phyloP scores from a whole-genome alignment of 35 echinoderm and acorn worm genomes.

The Strongylocentrotus purpuratus region DNA sequence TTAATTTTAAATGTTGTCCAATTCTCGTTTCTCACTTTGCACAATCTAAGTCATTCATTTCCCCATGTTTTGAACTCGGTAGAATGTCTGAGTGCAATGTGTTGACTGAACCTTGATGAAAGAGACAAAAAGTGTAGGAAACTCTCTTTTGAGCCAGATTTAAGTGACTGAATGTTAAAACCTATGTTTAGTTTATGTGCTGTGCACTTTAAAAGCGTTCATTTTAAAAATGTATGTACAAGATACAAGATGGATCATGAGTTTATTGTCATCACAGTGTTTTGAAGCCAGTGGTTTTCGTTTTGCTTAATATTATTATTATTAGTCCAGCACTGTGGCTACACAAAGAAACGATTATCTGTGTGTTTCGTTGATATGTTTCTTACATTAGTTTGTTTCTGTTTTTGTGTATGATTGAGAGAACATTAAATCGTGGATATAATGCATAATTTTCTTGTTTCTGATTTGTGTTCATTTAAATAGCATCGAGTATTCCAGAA shows the following conservation, averaged over 20 bases:
- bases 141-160: not conserved
- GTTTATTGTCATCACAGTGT: not conserved
- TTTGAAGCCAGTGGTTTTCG: not conserved
- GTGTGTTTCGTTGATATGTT: constrained; percentile 42
- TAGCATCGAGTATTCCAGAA: not conserved
- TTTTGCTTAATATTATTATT: not conserved
- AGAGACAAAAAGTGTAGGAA: not conserved
- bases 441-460: not conserved
- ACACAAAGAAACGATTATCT: not conserved
- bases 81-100: not conserved
- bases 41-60: too few relatives aligned
- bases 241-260: not conserved
- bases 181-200: not conserved
- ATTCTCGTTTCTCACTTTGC: too few relatives aligned
- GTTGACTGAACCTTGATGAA: not conserved
- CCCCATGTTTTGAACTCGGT: not conserved
- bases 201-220: constrained; percentile 7
- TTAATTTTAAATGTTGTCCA: too few relatives aligned
- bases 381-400: constrained; percentile 31
- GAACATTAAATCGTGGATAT: constrained; percentile 36
- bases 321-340: not conserved
- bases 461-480: not conserved
- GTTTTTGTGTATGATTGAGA: constrained; percentile 31
- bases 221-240: not conserved
- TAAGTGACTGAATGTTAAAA: not conserved